These are phyloP conservation scores for Phenacoccus solenopsis DNA, from an alignment of 1,140 invertebrate species.

Conservation along the genomic window DNA sequence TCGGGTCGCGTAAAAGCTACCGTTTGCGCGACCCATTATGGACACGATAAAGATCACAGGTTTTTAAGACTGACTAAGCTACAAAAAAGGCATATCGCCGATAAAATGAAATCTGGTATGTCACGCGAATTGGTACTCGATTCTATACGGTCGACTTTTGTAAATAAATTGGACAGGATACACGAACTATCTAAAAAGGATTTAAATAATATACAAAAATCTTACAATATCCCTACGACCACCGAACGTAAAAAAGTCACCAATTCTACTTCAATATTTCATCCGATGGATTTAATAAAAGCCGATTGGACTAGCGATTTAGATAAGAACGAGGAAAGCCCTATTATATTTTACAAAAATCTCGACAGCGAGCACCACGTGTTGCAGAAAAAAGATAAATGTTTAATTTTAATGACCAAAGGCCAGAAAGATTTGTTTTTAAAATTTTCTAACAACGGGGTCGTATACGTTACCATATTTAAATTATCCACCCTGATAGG, in stretches of 20 bases:
- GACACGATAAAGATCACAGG: constrained; percentile 19
- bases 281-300: neutral
- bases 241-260: neutral
- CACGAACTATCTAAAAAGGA: constrained; percentile 22
- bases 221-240: constrained; percentile 13
- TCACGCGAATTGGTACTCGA: constrained; percentile 22
- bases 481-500: constrained; percentile 7
- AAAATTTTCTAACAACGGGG: constrained; percentile 20
- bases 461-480: constrained; percentile 19
- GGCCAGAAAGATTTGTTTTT: constrained; percentile 19
- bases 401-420: constrained; percentile 21
- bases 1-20: constrained; percentile 20
- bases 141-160: constrained; percentile 17
- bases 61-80: constrained; percentile 19
- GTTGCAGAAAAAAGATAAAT: constrained; percentile 9
- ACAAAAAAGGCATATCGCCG: constrained; percentile 19
- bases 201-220: constrained; percentile 22
- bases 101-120: constrained; percentile 18
- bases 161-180: constrained; percentile 19
- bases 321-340: constrained; percentile 17
- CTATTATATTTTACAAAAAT: constrained; percentile 19
- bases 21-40: constrained; percentile 22
- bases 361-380: neutral
- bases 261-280: neutral
- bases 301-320: constrained; percentile 18